phyloP scores from a whole-genome alignment of 2,888 invertebrate species.

The Callosobruchus maculatus region DNA sequence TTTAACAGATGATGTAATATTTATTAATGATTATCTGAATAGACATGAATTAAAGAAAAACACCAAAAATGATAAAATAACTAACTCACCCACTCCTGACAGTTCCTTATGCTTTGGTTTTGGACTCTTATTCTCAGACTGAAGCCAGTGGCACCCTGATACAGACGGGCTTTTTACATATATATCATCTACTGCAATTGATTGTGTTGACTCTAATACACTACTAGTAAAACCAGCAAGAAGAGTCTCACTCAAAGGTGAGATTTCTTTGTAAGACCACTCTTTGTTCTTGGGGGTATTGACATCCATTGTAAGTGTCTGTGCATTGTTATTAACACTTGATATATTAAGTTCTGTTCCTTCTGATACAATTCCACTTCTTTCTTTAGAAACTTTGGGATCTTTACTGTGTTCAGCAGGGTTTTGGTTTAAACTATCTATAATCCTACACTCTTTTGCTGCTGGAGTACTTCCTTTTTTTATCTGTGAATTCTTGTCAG shows the following conservation, averaged over 20 bases:
- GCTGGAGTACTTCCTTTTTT: no score
- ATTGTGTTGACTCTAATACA: not conserved
- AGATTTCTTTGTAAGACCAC: not conserved
- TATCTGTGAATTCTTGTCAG: no score
- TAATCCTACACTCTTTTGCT: no score
- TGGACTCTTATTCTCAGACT: not conserved
- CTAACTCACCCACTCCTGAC: slow-evolving; percentile 14
- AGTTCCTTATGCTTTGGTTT: slow-evolving; percentile 1
- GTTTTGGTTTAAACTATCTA: not conserved
- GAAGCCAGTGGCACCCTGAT: slow-evolving; percentile 6
- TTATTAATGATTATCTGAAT: no score
- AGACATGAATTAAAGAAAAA: no score
- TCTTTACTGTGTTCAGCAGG: not conserved
- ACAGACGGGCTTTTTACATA: not conserved
- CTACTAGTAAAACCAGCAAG: not conserved
- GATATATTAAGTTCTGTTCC: not conserved
- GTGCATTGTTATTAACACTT: not conserved
- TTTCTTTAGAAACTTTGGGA: not conserved
- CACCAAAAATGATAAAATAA: not conserved
- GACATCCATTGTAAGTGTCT: not conserved
- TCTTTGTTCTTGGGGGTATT: not conserved
- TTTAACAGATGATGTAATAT: no score
- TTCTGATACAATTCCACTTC: not conserved
- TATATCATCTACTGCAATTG: not conserved
- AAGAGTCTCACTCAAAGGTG: not conserved